Evolutionary conservation across 2,888 invertebrate species (phyloP).

Genomic region (Blastobasis adustella): DNA sequence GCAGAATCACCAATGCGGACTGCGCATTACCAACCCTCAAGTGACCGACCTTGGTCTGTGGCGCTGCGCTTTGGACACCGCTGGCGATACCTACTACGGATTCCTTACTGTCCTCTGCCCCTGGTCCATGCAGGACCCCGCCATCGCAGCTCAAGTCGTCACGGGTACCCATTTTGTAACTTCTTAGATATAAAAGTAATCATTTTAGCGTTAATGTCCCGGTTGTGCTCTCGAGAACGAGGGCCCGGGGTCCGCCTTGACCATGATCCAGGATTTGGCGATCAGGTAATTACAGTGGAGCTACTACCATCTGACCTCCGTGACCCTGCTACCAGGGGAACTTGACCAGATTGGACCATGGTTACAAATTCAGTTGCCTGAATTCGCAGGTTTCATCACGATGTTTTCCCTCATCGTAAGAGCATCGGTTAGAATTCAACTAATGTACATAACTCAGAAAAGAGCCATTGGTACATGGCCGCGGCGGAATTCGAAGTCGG

Average conservation of each 20-base stretch:
- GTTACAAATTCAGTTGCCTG: too few relatives aligned
- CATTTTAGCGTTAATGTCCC: not conserved
- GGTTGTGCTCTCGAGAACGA: not conserved
- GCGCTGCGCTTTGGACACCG: conserved; percentile 55
- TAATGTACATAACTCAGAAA: too few relatives aligned
- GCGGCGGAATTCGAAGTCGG: too few relatives aligned
- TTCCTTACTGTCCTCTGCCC: conserved; percentile 43
- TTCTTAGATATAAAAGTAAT: not conserved
- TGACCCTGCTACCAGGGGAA: too few relatives aligned
- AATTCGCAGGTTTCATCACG: too few relatives aligned
- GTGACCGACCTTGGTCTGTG: conserved; percentile 43
- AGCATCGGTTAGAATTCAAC: too few relatives aligned
- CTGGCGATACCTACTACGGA: conserved; percentile 37
- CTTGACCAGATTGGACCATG: too few relatives aligned
- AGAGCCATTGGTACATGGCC: too few relatives aligned
- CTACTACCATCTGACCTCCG: too few relatives aligned
- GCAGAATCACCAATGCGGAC: conserved; percentile 36
- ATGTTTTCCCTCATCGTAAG: too few relatives aligned
- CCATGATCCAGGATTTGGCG: not conserved
- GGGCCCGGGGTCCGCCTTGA: not conserved
- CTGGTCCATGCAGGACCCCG: conserved; percentile 30
- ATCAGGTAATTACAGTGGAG: too few relatives aligned
- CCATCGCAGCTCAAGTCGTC: conserved; percentile 23
- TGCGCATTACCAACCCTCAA: conserved; percentile 35
- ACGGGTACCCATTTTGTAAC: conserved; percentile 18